phyloP scores from a whole-genome alignment of 2,888 invertebrate species.

The Apamea monoglypha region DNA sequence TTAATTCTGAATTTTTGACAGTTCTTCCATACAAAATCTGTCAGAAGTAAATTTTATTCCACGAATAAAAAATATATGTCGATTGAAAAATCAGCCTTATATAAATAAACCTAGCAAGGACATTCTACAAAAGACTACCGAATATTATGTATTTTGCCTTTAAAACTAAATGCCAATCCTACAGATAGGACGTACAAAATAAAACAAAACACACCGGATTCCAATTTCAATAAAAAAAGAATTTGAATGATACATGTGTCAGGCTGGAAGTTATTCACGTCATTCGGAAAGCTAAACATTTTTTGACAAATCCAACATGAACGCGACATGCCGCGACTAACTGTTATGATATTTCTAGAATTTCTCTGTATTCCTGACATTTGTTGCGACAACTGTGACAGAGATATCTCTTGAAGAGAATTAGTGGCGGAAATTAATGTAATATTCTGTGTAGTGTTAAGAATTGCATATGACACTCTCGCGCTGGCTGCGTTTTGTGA shows the following conservation, averaged over 20 bases:
- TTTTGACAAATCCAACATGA: conserved; percentile 17
- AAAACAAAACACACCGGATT: conserved; percentile 1
- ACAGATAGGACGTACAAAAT: neutral
- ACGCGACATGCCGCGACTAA: neutral
- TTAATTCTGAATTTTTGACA: too few relatives aligned
- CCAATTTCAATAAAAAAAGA: conserved; percentile 22
- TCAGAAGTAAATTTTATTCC: too few relatives aligned
- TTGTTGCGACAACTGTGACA: conserved; percentile 4
- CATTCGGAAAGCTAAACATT: conserved; percentile 29
- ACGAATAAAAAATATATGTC: too few relatives aligned
- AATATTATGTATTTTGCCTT: neutral
- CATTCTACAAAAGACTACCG: neutral
- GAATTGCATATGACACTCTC: neutral
- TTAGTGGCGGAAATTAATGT: conserved; percentile 13
- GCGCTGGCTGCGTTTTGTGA: neutral
- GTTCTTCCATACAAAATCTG: too few relatives aligned
- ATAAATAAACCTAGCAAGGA: too few relatives aligned
- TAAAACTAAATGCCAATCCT: neutral
- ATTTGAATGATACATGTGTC: conserved; percentile 29
- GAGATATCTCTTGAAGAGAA: conserved; percentile 8
- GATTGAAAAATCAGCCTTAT: too few relatives aligned
- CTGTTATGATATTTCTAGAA: neutral
- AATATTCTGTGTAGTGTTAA: neutral
- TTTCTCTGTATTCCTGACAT: conserved; percentile 10
- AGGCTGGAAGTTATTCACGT: conserved; percentile 14